Base-by-base conservation (phyloP, 2,113 vertebrate genomes). In the Passer domesticus region DNA sequence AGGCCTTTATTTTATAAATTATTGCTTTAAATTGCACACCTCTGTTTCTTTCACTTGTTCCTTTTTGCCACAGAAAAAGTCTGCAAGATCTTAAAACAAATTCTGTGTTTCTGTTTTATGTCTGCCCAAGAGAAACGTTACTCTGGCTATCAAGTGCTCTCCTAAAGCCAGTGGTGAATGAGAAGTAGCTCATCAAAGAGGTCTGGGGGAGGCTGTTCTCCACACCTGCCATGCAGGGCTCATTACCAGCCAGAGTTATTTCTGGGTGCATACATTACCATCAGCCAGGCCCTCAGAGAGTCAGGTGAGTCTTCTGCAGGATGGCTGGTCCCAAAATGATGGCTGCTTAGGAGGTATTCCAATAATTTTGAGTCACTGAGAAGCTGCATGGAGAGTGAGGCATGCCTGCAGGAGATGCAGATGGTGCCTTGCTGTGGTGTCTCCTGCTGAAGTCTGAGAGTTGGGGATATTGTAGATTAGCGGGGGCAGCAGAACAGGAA, bases 181-280 rank as follows among this genome's bases (percentile, higher is more conserved):
- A 79, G 78, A 85, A 94, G 53, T 6, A 85, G 53, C 55, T 62
- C 53, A 88, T 93, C 82, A 69, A 69, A 94, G 85, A 37, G 24
- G 43, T 82, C 22, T n/a, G 30, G 47, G 11, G 58, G 37, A 91
- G 58, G 37, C 37, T 80, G 60, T 52, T 69, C 62, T 68, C 53
- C 69, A 64, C 63, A 68, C 18, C 37, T 83, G 84, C 81, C 66
- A 31, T 0, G 3, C 41, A 56, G n/a, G 66, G 53, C 74, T 89
- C n/a, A 18, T 87, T 84, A 81, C 53, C 46, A 76, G 25, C 20
- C 1, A 0, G 10, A 44, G 10, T 14, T 63, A 31, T 75, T 81
- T 83, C 86, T 93, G 37, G 19, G n/a, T 74, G 64, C 50, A 37
- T 58, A 46, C 9, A 27, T 75, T 68, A 11, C 56, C n/a, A 31